A percentile compares a stretch with the other conserved stretches of the same genome.
Conservation (phyloP, 1,140 invertebrate genomes). For the Drosophila melanogaster region Release_6_plus_ISO1_MT NT_033779.5:7996001-7996500, state of each 20-base stretch:
- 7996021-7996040: constrained; percentile 89
- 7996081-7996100: neutral
- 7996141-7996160: constrained; percentile 85
- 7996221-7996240: constrained; percentile 88
- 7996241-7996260: constrained; percentile 86
- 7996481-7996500: constrained; percentile 91
- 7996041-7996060: constrained; percentile 89
- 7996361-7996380: constrained; percentile 90
- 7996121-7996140: constrained; percentile 92
- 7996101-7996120: constrained; percentile 88
- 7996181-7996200: constrained; percentile 87
- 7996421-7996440: constrained; percentile 93
- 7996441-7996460: constrained; percentile 88
- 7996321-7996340: constrained; percentile 86
- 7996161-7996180: constrained; percentile 84
- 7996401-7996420: constrained; percentile 90
- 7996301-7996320: constrained; percentile 82
- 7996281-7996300: constrained; percentile 86
- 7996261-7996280: constrained; percentile 85
- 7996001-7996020: constrained; percentile 89
- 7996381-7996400: constrained; percentile 87
- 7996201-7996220: constrained; percentile 92
- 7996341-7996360: constrained; percentile 91
- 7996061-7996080: neutral
- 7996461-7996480: constrained; percentile 87